Base-by-base conservation (phyloP, 2,113 vertebrate species). In the Microtus richardsoni region DNA sequence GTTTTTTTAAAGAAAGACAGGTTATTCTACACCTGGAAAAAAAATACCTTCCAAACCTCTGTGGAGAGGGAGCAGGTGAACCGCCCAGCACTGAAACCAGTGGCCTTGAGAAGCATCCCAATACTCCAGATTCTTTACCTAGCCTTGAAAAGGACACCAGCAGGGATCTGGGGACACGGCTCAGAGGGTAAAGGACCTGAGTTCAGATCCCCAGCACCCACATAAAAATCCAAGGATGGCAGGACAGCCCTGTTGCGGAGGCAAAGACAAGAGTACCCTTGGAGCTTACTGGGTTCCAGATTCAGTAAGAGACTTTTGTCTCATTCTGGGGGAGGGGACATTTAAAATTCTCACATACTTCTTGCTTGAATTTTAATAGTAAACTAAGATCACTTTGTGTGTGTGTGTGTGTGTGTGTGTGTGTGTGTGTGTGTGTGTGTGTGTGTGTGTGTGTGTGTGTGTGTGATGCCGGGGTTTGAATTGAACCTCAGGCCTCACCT, bases 11-110 rank as follows among this genome's bases (percentile, higher is more conserved):
- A 89, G 49, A 39, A 39, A 95, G 89, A 70, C n/a, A 41, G 83
- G 28, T 84, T 73, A 64, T 91, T 5, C 58, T 52, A 41, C 68
- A 70, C 78, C 71, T n/a, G 49, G 74, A 17, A 4, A 26, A 11
- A 3, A 39, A 28, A 58, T 22, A 9, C 5, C 7, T 41, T n/a
- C 64, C n/a, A 28, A 24, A 28, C 33, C 52, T 14, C 49, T n/a
- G 21, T 13, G 41, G 1, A 39, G 6, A 5, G 4, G 0, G 0
- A 52, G 49, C 0, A 10, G 21, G 12, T 5, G 17, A 30, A 14
- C 6, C 1, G 1, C 1, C 17, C 21, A 33, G 33, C 44, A 44
- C 41, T 64, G 80, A 68, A 88, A 24, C 66, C 60, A 47, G 41
- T 54, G 41, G 30, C 28, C 30, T 8, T 41, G 26, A 22, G 30